These are phyloP conservation scores for Esox niger DNA, from an alignment of 2,113 vertebrate species.

Conservation along the genomic window DNA sequence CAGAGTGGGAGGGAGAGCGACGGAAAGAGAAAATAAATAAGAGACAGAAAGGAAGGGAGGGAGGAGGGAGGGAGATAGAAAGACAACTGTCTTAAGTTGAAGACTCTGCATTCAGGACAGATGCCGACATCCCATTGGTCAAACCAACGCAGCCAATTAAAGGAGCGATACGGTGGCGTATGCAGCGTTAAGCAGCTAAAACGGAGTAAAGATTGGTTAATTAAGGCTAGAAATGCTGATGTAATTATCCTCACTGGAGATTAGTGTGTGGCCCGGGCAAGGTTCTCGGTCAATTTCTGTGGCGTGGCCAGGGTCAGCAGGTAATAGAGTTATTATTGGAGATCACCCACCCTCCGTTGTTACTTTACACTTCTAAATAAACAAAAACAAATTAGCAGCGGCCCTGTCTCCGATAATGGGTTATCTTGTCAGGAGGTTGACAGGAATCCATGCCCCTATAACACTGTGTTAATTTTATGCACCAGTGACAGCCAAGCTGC, in stretches of 20 bases:
- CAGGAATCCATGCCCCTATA: slow-evolving; percentile 77
- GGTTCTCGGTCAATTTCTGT: slow-evolving; percentile 36
- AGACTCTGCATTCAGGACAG: slow-evolving; percentile 36
- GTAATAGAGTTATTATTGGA: slow-evolving; percentile 78
- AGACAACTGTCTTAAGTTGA: slow-evolving; percentile 17
- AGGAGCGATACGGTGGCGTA: slow-evolving; percentile 59
- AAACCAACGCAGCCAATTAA: slow-evolving; percentile 50
- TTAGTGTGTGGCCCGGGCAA: slow-evolving; percentile 64
- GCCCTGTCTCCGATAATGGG: slow-evolving; percentile 68
- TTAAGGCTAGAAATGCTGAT: slow-evolving; percentile 74
- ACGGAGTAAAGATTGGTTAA: slow-evolving; percentile 76
- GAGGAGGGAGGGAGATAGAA: not conserved
- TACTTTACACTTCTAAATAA: slow-evolving; percentile 79
- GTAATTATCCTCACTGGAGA: slow-evolving; percentile 78
- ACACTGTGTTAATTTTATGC: slow-evolving; percentile 83
- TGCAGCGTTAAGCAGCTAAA: slow-evolving; percentile 71
- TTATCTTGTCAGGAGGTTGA: slow-evolving; percentile 73
- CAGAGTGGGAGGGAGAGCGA: too few relatives aligned
- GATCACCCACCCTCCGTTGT: slow-evolving; percentile 41
- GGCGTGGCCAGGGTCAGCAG: slow-evolving; percentile 57
- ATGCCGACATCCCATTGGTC: slow-evolving; percentile 53
- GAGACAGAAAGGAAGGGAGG: too few relatives aligned
- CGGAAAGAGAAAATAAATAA: too few relatives aligned
- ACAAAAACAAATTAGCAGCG: slow-evolving; percentile 80
- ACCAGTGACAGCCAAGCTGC: slow-evolving; percentile 71